Evolutionary conservation across 2,113 vertebrate species (phyloP), one percentile per base, ranked within the genome.

Genomic region (Sinocyclocheilus rhinocerous): DNA sequence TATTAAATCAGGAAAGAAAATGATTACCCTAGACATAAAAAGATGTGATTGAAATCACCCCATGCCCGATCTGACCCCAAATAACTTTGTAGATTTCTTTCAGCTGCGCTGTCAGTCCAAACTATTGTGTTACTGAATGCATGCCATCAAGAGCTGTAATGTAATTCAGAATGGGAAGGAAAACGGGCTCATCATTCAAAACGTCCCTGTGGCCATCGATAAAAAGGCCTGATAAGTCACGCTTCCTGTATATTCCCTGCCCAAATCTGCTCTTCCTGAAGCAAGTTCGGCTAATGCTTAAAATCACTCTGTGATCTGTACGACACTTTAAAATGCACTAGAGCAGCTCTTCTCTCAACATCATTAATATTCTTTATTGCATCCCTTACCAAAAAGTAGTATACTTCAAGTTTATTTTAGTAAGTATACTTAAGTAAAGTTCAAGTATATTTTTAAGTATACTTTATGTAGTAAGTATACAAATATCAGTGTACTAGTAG

Each of bases 211-310:
- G 87, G 89, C 91, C 92, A 91, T 94, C 90, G 94, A 95, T 94
- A 94, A 94, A 94, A 94, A 95, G 93, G 90, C 90, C 90, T 93
- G 95, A 95, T 95, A 95, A 92, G 84, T 80, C 85, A 88, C 86
- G 93, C 93, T 92, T 94, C 92, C 93, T 93, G 93, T 87, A 92
- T 89, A 87, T 81, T 82, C 89, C 91, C 85, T 88, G 93, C 91
- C 90, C 91, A 91, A 93, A 94, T 92, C 87, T 87, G 39, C 87
- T 80, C 86, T 89, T 90, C 87, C 87, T 85, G 84, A 50, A 85
- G 84, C 11, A 12, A 57, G 29, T 52, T 42, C 39, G 57, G 70
- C 29, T 72, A 93, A 92, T 94, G 93, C 94, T 93, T 92, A 93
- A 90, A 92, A 83, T 85, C 86, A 9, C 84, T 90, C 88, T 89